Evolutionary conservation across 1,140 invertebrate species (phyloP).

Genomic region (Dinoponera quadriceps): DNA sequence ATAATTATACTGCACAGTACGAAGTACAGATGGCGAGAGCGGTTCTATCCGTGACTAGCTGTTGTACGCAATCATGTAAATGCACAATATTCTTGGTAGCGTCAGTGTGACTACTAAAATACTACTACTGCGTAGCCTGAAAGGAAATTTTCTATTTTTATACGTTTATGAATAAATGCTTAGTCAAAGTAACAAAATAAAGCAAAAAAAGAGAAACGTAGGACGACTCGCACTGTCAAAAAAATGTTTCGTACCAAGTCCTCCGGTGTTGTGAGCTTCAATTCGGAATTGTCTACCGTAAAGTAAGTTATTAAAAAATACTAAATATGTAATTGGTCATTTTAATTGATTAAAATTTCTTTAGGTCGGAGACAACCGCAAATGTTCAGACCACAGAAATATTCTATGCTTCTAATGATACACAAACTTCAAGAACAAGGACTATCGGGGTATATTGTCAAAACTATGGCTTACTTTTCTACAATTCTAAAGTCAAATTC

Average conservation of each 20-base stretch:
- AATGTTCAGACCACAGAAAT: constrained; percentile 80
- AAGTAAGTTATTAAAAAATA: constrained; percentile 72
- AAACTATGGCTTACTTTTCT: constrained; percentile 3
- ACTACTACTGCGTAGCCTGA: background rate
- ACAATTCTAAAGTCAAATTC: constrained; percentile 3
- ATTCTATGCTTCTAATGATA: constrained; percentile 67
- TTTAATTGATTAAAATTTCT: constrained; percentile 30
- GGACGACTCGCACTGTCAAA: constrained; percentile 9
- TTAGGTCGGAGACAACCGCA: constrained; percentile 69
- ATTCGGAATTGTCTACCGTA: constrained; percentile 72
- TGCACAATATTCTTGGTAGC: background rate
- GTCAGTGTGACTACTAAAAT: background rate
- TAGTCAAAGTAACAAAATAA: constrained; percentile 18
- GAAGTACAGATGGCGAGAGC: background rate
- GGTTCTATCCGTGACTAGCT: background rate
- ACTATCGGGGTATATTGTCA: constrained; percentile 74
- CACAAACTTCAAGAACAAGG: constrained; percentile 77
- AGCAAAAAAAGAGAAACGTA: background rate
- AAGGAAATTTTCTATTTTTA: background rate
- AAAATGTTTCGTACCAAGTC: constrained; percentile 78
- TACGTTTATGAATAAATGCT: background rate
- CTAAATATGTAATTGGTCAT: constrained; percentile 20
- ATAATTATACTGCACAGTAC: background rate
- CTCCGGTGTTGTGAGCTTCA: constrained; percentile 76
- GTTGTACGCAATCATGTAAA: background rate